A percentile compares a stretch with the other conserved stretches of the same genome.
Conservation (phyloP, 2,888 invertebrate species). For the Halictus quadricinctus region DNA sequence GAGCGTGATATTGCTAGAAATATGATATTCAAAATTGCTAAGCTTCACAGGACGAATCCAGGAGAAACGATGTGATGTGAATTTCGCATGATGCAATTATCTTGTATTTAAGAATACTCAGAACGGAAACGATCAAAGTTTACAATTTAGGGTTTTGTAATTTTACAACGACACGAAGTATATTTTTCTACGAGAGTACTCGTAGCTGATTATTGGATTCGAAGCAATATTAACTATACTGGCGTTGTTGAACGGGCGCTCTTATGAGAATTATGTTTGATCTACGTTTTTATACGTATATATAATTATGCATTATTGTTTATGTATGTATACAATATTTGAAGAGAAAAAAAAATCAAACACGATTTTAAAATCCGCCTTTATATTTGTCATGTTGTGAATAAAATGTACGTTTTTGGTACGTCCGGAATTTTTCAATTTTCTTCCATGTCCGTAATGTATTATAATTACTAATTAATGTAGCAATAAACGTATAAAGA, state of each 20-base stretch:
- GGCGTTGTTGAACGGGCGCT: slow-evolving; percentile 11
- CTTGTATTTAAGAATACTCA: slow-evolving; percentile 27
- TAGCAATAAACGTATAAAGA: too few species aligned
- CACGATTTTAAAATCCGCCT: slow-evolving; percentile 21
- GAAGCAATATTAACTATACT: slow-evolving; percentile 32
- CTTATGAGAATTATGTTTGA: slow-evolving; percentile 28
- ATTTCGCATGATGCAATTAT: not conserved
- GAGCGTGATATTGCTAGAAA: not conserved
- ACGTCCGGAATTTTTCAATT: not conserved
- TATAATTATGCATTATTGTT: slow-evolving; percentile 32
- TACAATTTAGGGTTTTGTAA: slow-evolving; percentile 6
- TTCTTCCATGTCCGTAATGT: not conserved
- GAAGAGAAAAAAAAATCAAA: slow-evolving; percentile 14
- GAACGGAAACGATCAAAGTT: not conserved
- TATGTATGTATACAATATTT: slow-evolving; percentile 7
- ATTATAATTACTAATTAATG: too few species aligned
- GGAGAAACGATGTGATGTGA: not conserved
- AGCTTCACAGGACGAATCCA: not conserved
- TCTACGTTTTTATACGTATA: slow-evolving; percentile 28
- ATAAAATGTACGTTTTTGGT: slow-evolving; percentile 50
- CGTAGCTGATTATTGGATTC: slow-evolving; percentile 3
- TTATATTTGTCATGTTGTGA: slow-evolving; percentile 39
- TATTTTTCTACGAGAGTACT: slow-evolving; percentile 48
- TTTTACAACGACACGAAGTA: slow-evolving; percentile 3
- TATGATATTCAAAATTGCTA: not conserved